phyloP scores from a whole-genome alignment of 1,140 invertebrate species.

The Drosophila mojavensis region DNA sequence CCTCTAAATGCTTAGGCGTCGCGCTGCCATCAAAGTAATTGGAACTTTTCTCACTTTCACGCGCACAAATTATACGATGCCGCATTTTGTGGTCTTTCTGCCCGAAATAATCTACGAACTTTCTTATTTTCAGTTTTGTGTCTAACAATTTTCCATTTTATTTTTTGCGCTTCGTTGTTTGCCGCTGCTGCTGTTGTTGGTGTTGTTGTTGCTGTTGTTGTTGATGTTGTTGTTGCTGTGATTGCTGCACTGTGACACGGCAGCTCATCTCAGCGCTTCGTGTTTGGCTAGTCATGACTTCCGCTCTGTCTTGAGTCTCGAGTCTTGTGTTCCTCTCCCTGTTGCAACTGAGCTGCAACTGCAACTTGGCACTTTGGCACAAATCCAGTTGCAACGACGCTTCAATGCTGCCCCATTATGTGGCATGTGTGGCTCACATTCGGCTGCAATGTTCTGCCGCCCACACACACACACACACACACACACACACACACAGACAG shows the following conservation, averaged over 20 bases:
- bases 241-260: slow-evolving; percentile 50
- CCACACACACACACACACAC: slow-evolving; percentile 52
- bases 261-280: slow-evolving; percentile 70
- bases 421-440: slow-evolving; percentile 70
- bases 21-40: slow-evolving; percentile 63
- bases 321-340: slow-evolving; percentile 1
- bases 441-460: slow-evolving; percentile 68
- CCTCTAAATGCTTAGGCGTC: slow-evolving; percentile 42
- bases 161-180: slow-evolving; percentile 17
- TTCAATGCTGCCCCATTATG: slow-evolving; percentile 67
- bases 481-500: not conserved
- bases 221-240: slow-evolving; percentile 22
- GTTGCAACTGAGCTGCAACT: slow-evolving; percentile 1
- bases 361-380: slow-evolving; percentile 40
- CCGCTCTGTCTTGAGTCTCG: slow-evolving; percentile 54
- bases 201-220: slow-evolving; percentile 11
- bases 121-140: slow-evolving; percentile 65
- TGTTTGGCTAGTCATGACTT: slow-evolving; percentile 81
- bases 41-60: slow-evolving; percentile 82
- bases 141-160: slow-evolving; percentile 11
- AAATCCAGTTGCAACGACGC: slow-evolving; percentile 52
- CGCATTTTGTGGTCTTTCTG: slow-evolving; percentile 63
- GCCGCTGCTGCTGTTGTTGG: not conserved
- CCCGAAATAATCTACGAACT: slow-evolving; percentile 80
- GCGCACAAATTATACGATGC: slow-evolving; percentile 78